Base-by-base conservation (phyloP, 2,113 vertebrate genomes). In the Cavia aperea region DNA sequence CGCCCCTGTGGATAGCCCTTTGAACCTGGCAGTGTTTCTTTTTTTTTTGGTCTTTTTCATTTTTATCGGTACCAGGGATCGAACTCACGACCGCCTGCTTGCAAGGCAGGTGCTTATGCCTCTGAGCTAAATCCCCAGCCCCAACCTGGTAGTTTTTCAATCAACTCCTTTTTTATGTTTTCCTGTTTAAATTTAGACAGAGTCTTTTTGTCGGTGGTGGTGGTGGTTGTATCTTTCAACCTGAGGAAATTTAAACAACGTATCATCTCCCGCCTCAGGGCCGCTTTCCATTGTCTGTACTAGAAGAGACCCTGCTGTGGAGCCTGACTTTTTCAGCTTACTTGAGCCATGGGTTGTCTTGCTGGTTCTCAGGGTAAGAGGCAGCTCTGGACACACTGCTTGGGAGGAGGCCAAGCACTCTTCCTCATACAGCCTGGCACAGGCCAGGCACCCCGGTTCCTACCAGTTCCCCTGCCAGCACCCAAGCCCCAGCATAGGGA, bases 321-420 rank as follows among this genome's bases (percentile, higher is more conserved):
- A 86, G 91, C 49, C 49, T 33, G 85, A 43, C 15, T 93, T 91
- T 95, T 81, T 60, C 63, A 91, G 85, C 33, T 3, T 66, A 81
- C 93, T 81, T 92, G 87, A 93, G 92, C 54, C 78, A 81, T 84
- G 89, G 78, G 39, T 65, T 89, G 65, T 78, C 75, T 86, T 78
- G 65, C 82, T 92, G 51, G 86, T 92, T 88, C 86, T 86, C 91
- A 72, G 54, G 81, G 84, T 89, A 91, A 91, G 94, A 94, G 95
- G 83, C 86, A 65, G 77, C 75, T 93, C 83, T 54, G 49, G 75
- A 68, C 62, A 43, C 39, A 89, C 39, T 18, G 72, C 75, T 81
- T 86, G 89, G 89, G 77, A 93, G 70, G 39, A 79, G 5, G 83
- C 92, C 94, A 88, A 14, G 39, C 49, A 85, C 68, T 90, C 82